Percentiles rank a stretch among this genome's conserved stretches.
These are phyloP conservation scores for Polyommatus icarus DNA, from an alignment of 2,888 invertebrate genomes.

Conservation along the genomic window DNA sequence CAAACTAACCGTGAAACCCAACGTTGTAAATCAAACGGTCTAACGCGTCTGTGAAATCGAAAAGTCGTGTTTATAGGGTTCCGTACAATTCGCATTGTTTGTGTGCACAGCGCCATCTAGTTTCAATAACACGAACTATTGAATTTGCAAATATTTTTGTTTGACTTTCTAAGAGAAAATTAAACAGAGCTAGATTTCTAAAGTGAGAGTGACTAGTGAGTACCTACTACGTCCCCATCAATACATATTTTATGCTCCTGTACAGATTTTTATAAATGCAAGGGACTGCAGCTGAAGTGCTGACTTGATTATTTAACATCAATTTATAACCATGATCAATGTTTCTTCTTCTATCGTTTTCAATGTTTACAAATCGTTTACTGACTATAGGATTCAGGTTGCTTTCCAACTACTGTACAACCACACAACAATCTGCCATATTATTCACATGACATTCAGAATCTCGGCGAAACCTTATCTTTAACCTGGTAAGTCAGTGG, in stretches of 20 bases:
- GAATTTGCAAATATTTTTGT: background rate
- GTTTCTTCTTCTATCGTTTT: no score
- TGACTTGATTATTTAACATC: no score
- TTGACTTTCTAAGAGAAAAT: background rate
- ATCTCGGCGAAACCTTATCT: background rate
- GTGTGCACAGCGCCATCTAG: conserved; percentile 20
- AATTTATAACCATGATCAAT: no score
- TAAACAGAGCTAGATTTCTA: no score
- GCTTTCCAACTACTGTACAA: background rate
- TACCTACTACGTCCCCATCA: no score
- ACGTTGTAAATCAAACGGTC: conserved; percentile 16
- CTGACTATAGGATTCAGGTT: background rate
- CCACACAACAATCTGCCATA: background rate
- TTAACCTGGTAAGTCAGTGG: background rate
- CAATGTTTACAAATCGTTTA: no score
- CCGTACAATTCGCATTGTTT: no score
- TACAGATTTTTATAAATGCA: no score
- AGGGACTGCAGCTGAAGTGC: no score
- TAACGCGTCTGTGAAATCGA: conserved; percentile 8
- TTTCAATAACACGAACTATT: conserved; percentile 9
- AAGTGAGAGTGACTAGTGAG: no score
- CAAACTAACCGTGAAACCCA: conserved; percentile 2
- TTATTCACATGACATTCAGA: background rate
- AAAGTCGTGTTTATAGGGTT: conserved; percentile 1
- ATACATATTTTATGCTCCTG: no score